Percentiles rank a stretch among this genome's conserved stretches.
Conservation (phyloP, 2,888 invertebrate genomes). For the Prenolepis imparis region DNA sequence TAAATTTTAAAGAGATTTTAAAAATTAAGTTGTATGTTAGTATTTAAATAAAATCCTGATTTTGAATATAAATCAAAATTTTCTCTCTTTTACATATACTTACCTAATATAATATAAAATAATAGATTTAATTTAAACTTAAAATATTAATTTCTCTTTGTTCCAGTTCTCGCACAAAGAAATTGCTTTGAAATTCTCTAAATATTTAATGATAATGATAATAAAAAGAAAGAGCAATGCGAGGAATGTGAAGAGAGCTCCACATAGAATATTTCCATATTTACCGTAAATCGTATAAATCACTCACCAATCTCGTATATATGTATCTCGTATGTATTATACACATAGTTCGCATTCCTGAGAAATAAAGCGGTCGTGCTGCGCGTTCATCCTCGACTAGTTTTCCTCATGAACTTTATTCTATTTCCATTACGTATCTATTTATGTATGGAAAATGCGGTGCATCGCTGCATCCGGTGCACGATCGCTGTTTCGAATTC, state of each 20-base stretch:
- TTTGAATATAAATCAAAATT: not conserved
- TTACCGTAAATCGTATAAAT: slow-evolving; percentile 12
- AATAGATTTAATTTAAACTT: not conserved
- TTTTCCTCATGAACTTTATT: slow-evolving; percentile 65
- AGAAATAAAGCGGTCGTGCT: slow-evolving; percentile 1
- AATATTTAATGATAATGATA: not conserved
- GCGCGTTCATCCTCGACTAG: slow-evolving; percentile 54
- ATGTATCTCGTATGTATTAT: too few relatives aligned
- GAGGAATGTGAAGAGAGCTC: not conserved
- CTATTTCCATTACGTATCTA: slow-evolving; percentile 20
- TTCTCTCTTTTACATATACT: not conserved
- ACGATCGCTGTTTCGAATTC: slow-evolving; percentile 9
- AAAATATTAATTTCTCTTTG: not conserved
- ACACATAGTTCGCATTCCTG: not conserved
- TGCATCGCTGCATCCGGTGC: slow-evolving; percentile 30
- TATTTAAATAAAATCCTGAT: not conserved
- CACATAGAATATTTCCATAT: slow-evolving; percentile 16
- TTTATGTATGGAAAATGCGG: slow-evolving; percentile 24
- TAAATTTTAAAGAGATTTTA: not conserved
- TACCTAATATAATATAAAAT: not conserved
- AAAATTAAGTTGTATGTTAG: not conserved
- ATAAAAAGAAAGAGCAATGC: not conserved
- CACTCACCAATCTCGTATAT: not conserved
- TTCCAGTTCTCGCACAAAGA: not conserved
- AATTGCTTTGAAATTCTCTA: not conserved